Evolutionary conservation across 2,797 vertebrate species (phyloP).

Genomic region (Melanotaenia nigrans): DNA sequence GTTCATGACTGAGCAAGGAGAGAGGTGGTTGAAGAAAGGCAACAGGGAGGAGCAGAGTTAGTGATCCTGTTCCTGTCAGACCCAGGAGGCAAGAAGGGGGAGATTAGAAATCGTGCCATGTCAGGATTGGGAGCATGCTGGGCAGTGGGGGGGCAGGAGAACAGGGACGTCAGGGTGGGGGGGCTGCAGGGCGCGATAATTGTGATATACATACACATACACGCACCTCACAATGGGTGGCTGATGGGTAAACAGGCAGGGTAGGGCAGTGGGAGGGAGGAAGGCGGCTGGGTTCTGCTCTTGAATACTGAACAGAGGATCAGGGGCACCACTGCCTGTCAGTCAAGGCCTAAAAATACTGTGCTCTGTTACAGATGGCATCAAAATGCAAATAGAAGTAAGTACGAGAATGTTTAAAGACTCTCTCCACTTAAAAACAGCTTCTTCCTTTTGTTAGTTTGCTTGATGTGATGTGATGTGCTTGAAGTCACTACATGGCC

Average conservation of each 20-base stretch:
- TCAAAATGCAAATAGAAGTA: constrained; percentile 49
- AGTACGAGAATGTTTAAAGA: constrained; percentile 47
- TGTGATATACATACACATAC: constrained; percentile 80
- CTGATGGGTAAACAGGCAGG: constrained; percentile 81
- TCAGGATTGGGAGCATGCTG: constrained; percentile 80
- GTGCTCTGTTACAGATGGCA: constrained; percentile 56
- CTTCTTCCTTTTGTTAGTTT: constrained; percentile 4
- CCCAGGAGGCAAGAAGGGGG: constrained; percentile 70
- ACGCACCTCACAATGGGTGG: constrained; percentile 72
- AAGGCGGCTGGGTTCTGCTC: constrained; percentile 61
- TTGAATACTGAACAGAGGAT: constrained; percentile 83
- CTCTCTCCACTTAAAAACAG: constrained; percentile 14
- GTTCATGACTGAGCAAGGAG: constrained; percentile 53
- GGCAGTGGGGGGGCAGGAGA: constrained; percentile 59
- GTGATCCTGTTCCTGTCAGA: constrained; percentile 68
- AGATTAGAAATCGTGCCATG: constrained; percentile 82
- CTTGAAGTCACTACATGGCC: no score
- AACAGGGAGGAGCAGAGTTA: constrained; percentile 59
- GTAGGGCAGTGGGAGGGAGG: constrained; percentile 64
- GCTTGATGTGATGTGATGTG: neutral
- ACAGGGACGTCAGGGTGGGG: constrained; percentile 51
- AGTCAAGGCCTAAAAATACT: constrained; percentile 68
- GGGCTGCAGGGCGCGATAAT: constrained; percentile 71
- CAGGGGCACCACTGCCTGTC: constrained; percentile 63
- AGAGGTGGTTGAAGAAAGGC: constrained; percentile 44